Base-by-base conservation (phyloP, 2,888 invertebrate species). In the Zygothrica quintamaculata region DNA sequence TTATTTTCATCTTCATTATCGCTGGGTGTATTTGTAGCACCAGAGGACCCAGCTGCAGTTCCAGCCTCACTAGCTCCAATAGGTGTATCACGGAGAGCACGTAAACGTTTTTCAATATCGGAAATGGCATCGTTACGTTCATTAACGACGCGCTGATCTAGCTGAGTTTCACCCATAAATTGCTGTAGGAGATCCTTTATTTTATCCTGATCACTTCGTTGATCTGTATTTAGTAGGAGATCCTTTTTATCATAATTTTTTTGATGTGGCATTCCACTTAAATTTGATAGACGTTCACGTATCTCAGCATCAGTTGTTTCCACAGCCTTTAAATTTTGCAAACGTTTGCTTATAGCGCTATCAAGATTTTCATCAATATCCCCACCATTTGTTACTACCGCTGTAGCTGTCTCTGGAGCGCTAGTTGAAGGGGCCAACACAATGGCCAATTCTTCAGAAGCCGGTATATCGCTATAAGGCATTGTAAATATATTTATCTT, bases 201-300 rank as follows among this genome's bases (percentile, higher is more conserved):
- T 90, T 95, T 94, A 77, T 96, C 93, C 85, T 95, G 93, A 78
- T 95, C 94, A 9, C 93, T 93, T 88, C 94, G 92, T 37, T 92
- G 92, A 77, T 95, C 94, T 11, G 92, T 92, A 31, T 91, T 85
- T 44, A 92, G 89, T 33, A 92, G 66, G 31, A 91, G 65, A 57
- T 90, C 88, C 61, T 89, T 88, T 55, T 88, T 89, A 11, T 88
- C 87, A 51, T 90, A 89, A 48, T 89, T 88, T 46, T 90, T 89
- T 9, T 87, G 84, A 37, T 88, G 84, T 15, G 89, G 92, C 71
- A 94, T 95, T 56, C 94, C 95, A 89, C 93, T 94, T n/a, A 96
- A 90, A 77, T 93, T 92, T 1, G 94, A 94, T 37, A 96, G 89
- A 80, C 95, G 92, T 51, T 91, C 90, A 61, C 93, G 92, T 67